phyloP scores from a whole-genome alignment of 2,113 vertebrate genomes.

The Sigmodon hispidus region DNA sequence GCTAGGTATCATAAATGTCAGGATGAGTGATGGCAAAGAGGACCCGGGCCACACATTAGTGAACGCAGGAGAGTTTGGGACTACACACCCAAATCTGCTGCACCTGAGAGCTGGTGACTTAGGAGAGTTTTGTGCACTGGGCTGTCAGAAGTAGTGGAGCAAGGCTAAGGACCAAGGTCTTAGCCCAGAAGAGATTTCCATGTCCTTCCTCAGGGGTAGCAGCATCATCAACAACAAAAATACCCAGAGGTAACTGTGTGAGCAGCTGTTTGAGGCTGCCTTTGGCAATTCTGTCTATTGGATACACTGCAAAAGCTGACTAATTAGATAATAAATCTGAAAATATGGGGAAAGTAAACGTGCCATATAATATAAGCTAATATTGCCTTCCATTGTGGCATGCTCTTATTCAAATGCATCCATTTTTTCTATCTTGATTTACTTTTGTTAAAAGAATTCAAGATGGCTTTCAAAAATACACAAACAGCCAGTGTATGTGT shows the following conservation, averaged over 20 bases:
- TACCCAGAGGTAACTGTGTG: background rate
- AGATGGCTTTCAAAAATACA: constrained; percentile 2
- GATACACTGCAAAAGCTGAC: background rate
- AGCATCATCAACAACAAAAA: constrained; percentile 28
- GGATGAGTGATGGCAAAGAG: background rate
- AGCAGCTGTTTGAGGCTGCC: constrained; percentile 7
- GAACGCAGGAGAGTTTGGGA: background rate
- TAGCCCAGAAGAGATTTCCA: background rate
- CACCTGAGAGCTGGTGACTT: background rate
- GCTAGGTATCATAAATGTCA: background rate
- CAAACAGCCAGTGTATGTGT: background rate
- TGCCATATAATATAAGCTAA: constrained; percentile 37
- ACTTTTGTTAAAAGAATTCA: constrained; percentile 43
- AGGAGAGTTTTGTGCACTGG: fast-evolving
- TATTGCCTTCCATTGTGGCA: background rate
- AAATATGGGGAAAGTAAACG: constrained; percentile 24
- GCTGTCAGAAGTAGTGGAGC: background rate
- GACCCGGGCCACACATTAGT: background rate
- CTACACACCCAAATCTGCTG: fast-evolving
- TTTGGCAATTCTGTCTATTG: background rate
- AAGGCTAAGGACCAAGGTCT: background rate
- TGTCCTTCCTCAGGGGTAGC: background rate
- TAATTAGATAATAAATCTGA: constrained; percentile 53
- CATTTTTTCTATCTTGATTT: constrained; percentile 45
- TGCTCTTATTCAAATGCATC: constrained; percentile 53